These are phyloP conservation scores for Rhineura floridana DNA, from an alignment of 2,113 vertebrate genomes.

Conservation along the genomic window DNA sequence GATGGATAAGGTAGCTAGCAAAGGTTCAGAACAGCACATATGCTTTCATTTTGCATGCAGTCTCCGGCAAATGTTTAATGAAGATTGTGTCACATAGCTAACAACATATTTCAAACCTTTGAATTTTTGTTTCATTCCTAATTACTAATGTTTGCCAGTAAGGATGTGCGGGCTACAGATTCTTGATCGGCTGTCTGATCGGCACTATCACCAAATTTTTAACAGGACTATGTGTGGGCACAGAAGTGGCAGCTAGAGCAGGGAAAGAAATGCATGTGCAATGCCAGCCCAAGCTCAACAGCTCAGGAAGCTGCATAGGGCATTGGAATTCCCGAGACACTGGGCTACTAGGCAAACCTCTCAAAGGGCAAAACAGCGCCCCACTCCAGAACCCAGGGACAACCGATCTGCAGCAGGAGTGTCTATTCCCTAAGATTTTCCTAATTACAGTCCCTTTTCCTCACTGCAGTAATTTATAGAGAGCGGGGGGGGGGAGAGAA, in stretches of 20 bases:
- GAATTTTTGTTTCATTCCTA: constrained; percentile 83
- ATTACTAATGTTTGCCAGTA: constrained; percentile 74
- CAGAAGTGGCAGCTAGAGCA: background rate
- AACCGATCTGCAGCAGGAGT: background rate
- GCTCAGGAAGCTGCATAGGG: background rate
- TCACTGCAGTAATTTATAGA: background rate
- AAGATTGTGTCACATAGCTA: constrained; percentile 44
- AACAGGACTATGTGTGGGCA: background rate
- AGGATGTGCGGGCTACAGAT: constrained; percentile 64
- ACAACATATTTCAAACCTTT: constrained; percentile 71
- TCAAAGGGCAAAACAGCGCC: background rate
- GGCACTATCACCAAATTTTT: background rate
- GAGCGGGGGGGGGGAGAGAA: background rate
- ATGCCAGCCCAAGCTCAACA: background rate
- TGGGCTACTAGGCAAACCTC: background rate
- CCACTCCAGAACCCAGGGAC: too few species aligned
- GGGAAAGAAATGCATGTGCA: background rate
- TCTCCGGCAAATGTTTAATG: background rate
- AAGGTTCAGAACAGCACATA: background rate
- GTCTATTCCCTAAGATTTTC: background rate
- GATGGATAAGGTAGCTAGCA: constrained; percentile 24
- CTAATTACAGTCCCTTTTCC: background rate
- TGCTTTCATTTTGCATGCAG: background rate
- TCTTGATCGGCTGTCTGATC: constrained; percentile 33
- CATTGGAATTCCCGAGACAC: background rate